A percentile compares a stretch with the other conserved stretches of the same genome.
Conservation (phyloP, 2,113 vertebrate genomes). For the Spheniscus mendiculus region DNA sequence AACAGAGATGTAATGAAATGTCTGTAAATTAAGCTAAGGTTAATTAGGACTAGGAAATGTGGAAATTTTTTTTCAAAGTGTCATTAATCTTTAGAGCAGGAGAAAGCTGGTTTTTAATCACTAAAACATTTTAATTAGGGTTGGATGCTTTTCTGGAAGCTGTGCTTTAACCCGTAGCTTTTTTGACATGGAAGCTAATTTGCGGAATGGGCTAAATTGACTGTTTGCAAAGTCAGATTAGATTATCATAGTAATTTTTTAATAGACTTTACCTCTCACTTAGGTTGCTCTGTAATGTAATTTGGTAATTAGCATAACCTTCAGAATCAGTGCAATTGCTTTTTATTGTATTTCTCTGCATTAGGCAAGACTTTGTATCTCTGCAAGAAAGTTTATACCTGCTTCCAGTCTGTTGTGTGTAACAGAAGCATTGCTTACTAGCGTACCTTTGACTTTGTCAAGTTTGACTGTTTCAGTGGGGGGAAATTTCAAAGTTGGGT, state of each 20-base stretch:
- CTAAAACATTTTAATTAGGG: background rate
- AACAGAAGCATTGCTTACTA: background rate
- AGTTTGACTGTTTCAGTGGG: background rate
- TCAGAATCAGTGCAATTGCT: background rate
- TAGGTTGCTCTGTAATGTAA: background rate
- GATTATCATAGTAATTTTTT: background rate
- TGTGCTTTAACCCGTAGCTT: background rate
- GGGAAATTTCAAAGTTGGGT: background rate
- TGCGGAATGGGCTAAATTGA: background rate
- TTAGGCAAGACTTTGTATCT: background rate
- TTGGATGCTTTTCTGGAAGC: background rate
- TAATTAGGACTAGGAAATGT: background rate
- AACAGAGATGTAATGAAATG: background rate
- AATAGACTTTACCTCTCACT: background rate
- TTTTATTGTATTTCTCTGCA: background rate
- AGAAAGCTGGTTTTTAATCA: background rate
- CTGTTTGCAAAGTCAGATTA: background rate
- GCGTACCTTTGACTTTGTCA: background rate
- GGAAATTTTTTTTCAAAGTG: background rate
- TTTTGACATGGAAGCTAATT: background rate
- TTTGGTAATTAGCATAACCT: background rate
- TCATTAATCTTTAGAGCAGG: background rate
- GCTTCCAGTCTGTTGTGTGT: background rate
- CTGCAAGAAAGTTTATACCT: background rate
- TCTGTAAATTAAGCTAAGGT: background rate